Evolutionary conservation across 2,888 invertebrate species (phyloP), one percentile per base, ranked within the genome.

Genomic region (Parasteatoda lunata): DNA sequence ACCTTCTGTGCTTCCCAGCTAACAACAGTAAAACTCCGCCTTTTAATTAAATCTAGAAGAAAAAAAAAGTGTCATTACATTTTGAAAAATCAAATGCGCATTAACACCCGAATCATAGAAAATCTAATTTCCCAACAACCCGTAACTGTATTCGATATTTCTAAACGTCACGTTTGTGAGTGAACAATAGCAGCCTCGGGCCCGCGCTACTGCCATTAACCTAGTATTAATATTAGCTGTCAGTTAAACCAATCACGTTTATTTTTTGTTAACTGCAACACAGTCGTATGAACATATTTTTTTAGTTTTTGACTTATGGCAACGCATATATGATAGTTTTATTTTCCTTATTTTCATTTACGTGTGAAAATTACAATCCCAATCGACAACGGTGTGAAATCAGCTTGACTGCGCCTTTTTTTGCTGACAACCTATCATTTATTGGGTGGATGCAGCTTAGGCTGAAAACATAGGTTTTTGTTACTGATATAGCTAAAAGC

Each of bases 351-450:
- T n/a, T 59, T 59, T 59, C n/a, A 3, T n/a, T 59, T 77, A 86
- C 76, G 85, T 86, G 85, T 86, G 80, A 86, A 80, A 81, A 80
- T 86, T 71, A 65, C 72, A 77, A 59, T 15, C 65, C 54, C 45
- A 65, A 70, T 76, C 69, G 83, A 83, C 65, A 77, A 65, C 77
- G 64, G 77, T 51, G 9, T 64, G 13, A 30, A 69, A 52, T 69
- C 52, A 45, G 52, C 45, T 68, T 48, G 64, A 59, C 69, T 30
- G 59, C 68, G 45, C 48, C 48, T 15, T 72, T 30, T 30, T 30
- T 30, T n/a, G n/a, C 13, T 84, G 83, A 77, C 83, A 84, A 72
- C 66, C 15, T 71, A 70, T 75, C 71, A 84, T 84, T 84, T 84
- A 71, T 65, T 77, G 77, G 83, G 83, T 84, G 77, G 83, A n/a